A percentile compares a stretch with the other conserved stretches of the same genome.
Evolutionary conservation across 2,113 vertebrate species (phyloP).

Genomic region (Prinia subflava): DNA sequence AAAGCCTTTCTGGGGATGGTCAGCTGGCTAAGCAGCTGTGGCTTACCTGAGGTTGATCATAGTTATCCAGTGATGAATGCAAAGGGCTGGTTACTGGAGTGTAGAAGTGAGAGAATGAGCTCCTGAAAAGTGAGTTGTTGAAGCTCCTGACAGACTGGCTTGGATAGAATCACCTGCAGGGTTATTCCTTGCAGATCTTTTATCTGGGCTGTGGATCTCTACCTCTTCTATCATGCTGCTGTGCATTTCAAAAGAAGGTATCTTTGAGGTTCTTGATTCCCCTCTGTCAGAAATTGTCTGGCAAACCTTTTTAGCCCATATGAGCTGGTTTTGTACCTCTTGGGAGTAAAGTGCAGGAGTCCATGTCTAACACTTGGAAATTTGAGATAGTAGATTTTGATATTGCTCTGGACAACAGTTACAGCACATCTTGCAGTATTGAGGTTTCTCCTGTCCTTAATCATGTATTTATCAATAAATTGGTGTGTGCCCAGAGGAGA

Average conservation of each 20-base stretch:
- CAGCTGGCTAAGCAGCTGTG: neutral
- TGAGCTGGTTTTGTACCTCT: neutral
- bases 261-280: neutral
- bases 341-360: neutral
- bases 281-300: neutral
- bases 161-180: neutral
- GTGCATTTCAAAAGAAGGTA: neutral
- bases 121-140: neutral
- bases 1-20: neutral
- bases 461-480: neutral
- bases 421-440: neutral
- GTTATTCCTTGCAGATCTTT: neutral
- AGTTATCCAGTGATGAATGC: neutral
- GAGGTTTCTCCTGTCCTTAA: neutral
- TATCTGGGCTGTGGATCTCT: neutral
- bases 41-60: neutral
- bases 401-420: neutral
- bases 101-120: neutral
- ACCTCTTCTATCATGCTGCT: neutral
- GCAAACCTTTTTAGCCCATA: neutral
- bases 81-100: neutral
- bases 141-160: neutral
- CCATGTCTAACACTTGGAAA: neutral
- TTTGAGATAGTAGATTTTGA: neutral
- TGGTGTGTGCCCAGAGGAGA: neutral